Evolutionary conservation across 1,140 invertebrate species (phyloP), one percentile per base, ranked within the genome.

Genomic region (Pygmarrhopalites habei): DNA sequence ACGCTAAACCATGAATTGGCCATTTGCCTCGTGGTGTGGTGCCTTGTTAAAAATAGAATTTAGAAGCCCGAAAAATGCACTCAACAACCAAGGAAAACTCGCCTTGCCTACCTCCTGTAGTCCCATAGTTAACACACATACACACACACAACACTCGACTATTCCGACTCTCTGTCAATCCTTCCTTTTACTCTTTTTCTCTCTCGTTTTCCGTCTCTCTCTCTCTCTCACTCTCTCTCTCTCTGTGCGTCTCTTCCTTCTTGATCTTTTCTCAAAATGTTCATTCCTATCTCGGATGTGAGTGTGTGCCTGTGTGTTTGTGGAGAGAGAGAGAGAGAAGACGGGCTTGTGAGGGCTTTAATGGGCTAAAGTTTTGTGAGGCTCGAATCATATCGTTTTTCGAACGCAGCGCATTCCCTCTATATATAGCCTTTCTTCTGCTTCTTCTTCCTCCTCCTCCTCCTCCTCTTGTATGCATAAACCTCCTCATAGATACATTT

Each of bases 11-110:
- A 64, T 57, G 62, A 57, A 69, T 69, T 69, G 64, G 67, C 67
- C 64, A 66, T 66, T 69, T 69, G 63, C 67, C 67, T 69, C 60
- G 67, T 68, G 66, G 56, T 60, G 65, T 30, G 39, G 43, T 63
- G 29, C 55, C 49, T 62, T 58, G 28, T 53, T 62, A 66, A 55
- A 66, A 66, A 66, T 66, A 66, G 65, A 66, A 58, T 62, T 53
- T 41, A 28, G 39, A 63, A 63, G 55, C 26, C 49, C 43, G 41
- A 65, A 64, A 64, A 63, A 63, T 58, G 58, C 58, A 60, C 58
- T 60, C 58, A 60, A 60, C 4, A 25, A 14, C 51, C 23, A 28
- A 51, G 46, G 57, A 46, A 58, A 58, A 58, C 29, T 43, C 30
- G 14, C 12, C 12, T n/a, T 41, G 5, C 21, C 15, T 46, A 19